Evolutionary conservation across 2,113 vertebrate genomes (phyloP).

Genomic region (Pan paniscus): DNA sequence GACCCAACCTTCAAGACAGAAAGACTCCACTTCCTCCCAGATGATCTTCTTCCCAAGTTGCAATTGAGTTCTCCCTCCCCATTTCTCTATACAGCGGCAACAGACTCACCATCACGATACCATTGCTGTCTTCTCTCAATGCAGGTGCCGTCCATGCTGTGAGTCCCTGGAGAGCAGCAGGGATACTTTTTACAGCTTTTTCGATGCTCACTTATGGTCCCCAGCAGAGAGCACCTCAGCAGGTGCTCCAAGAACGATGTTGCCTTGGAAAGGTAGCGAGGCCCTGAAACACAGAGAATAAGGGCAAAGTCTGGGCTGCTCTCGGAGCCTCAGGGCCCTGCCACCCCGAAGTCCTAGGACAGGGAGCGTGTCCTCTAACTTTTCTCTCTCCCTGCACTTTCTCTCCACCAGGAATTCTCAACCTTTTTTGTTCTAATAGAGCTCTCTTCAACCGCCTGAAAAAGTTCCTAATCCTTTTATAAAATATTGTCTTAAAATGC

Average conservation of each 20-base stretch:
- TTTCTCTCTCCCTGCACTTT: rapidly evolving
- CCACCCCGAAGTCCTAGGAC: rapidly evolving
- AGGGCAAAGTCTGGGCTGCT: too few species aligned
- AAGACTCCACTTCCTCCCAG: neutral
- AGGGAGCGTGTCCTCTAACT: rapidly evolving
- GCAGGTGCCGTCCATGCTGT: rapidly evolving
- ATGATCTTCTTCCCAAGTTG: rapidly evolving
- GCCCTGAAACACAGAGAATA: rapidly evolving
- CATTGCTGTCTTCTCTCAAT: neutral
- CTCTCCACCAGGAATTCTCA: too few species aligned
- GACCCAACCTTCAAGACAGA: neutral
- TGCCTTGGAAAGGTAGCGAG: rapidly evolving
- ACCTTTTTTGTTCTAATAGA: rapidly evolving
- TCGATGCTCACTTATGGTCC: neutral
- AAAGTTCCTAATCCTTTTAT: rapidly evolving
- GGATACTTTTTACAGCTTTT: neutral
- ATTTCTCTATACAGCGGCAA: too few species aligned
- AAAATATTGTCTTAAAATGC: neutral
- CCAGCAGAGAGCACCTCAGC: neutral
- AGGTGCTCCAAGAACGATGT: neutral
- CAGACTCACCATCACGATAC: rapidly evolving
- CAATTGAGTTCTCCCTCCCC: rapidly evolving
- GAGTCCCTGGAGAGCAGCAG: neutral
- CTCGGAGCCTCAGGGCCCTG: rapidly evolving
- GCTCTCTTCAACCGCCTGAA: neutral